A percentile compares a stretch with the other conserved stretches of the same genome.
phyloP scores from a whole-genome alignment of 2,888 invertebrate genomes.

The Perizoma affinitatum region DNA sequence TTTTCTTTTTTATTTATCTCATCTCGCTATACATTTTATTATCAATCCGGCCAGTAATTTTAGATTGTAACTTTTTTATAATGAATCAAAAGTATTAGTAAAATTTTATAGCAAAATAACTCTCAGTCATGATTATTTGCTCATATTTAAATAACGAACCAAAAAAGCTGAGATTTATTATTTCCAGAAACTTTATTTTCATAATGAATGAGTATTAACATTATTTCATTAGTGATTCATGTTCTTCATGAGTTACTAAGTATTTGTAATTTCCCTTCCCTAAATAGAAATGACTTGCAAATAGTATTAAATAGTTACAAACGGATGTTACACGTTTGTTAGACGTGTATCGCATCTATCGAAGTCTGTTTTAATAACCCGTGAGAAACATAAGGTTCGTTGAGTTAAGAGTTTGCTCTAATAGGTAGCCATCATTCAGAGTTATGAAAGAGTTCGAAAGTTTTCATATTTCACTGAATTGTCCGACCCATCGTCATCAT shows the following conservation, averaged over 20 bases:
- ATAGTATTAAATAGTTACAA: slow-evolving; percentile 53
- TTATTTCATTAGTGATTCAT: slow-evolving; percentile 39
- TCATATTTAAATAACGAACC: no score
- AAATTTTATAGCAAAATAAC: no score
- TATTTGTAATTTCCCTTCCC: slow-evolving; percentile 48
- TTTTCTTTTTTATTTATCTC: no score
- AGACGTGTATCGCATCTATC: slow-evolving; percentile 48
- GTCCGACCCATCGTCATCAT: no score
- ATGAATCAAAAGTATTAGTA: no score
- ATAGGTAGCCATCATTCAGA: background rate
- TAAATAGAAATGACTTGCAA: slow-evolving; percentile 53
- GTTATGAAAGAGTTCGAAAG: no score
- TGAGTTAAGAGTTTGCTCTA: background rate
- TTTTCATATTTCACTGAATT: no score
- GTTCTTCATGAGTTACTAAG: slow-evolving; percentile 37
- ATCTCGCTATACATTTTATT: no score
- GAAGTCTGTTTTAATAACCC: slow-evolving; percentile 39
- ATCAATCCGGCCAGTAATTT: no score
- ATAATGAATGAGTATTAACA: slow-evolving; percentile 12
- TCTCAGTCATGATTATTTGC: no score
- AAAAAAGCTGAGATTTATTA: no score
- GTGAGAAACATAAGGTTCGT: slow-evolving; percentile 46
- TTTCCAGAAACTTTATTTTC: background rate
- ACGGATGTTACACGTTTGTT: slow-evolving; percentile 41
- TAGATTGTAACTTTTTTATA: no score